Evolutionary conservation across 2,797 vertebrate genomes (phyloP), one percentile per base, ranked within the genome.

Genomic region (Nannoperca australis): DNA sequence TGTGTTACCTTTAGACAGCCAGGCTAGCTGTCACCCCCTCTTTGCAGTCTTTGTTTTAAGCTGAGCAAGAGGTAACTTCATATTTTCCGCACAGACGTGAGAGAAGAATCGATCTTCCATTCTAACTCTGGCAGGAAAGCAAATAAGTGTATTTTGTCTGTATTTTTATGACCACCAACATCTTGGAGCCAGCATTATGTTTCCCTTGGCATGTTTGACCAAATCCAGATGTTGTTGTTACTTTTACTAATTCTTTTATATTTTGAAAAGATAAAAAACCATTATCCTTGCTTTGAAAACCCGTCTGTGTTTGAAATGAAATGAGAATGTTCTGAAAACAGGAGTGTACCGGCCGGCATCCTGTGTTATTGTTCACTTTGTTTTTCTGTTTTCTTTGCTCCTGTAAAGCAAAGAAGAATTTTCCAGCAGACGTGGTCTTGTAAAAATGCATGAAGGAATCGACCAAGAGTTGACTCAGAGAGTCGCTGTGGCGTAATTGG

Each of bases 131-230:
- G 3, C 30, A 50, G 56, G 3, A 38, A 15, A 11, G 15, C 10
- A 34, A 34, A 18, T 15, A n/a, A 32, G 44, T 32, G 3, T 51
- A 53, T 38, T 49, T 55, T 9, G 10, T 11, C 9, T 38, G 44
- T 56, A 58, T 68, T 55, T 70, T 78, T 60, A 40, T 0, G 3
- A 50, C 54, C 24, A 45, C 30, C 22, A 18, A 54, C 73, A 34
- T 73, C 36, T 30, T 62, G 51, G 51, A 68, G 49, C 38, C 70
- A 66, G 5, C 68, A 18, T 0, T 15, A 0, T 53, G 49, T 76
- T 81, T 82, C 18, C 79, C 61, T 83, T 78, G 24, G 63, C 53
- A 42, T 11, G 2, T 65, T 63, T 56, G 20, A 2, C 38, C 42
- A 62, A 63, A 60, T 66, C 1, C 71, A 40, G 55, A 22, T 47